A percentile compares a stretch with the other conserved stretches of the same genome.
These are phyloP conservation scores for Oryzaephilus surinamensis DNA, from an alignment of 1,140 invertebrate genomes.

Conservation along the genomic window DNA sequence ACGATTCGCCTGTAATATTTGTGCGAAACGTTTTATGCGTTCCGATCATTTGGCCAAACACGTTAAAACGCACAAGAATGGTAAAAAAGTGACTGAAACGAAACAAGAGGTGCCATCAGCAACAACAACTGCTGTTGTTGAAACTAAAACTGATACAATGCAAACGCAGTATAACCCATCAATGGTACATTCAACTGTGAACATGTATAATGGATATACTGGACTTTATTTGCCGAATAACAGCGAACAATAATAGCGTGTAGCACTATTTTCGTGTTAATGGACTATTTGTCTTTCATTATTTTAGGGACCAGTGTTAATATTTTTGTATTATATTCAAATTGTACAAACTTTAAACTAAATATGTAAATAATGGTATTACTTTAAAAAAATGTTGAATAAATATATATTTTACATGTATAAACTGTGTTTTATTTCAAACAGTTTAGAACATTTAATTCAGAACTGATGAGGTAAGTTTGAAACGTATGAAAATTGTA, in stretches of 20 bases:
- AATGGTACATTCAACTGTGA: neutral
- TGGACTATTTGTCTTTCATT: constrained; percentile 1
- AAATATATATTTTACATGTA: no score
- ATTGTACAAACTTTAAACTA: no score
- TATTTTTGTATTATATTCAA: no score
- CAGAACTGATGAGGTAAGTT: no score
- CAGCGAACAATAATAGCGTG: constrained; percentile 1
- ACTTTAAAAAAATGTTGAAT: no score
- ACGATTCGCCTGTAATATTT: constrained; percentile 61
- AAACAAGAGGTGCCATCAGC: no score
- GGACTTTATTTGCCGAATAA: neutral
- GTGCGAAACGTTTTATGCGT: constrained; percentile 68
- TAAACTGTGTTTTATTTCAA: no score
- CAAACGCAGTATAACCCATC: neutral
- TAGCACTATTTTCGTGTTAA: no score
- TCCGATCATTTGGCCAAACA: constrained; percentile 81
- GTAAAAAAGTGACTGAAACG: constrained; percentile 20
- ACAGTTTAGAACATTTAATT: no score
- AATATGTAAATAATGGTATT: constrained; percentile 2
- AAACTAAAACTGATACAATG: constrained; percentile 3
- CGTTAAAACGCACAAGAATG: constrained; percentile 64
- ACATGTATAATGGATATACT: neutral
- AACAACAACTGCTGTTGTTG: no score
- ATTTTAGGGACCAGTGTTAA: constrained; percentile 1
- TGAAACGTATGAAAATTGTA: no score